Evolutionary conservation across 2,113 vertebrate genomes (phyloP).

Genomic region (Aptenodytes patagonicus): DNA sequence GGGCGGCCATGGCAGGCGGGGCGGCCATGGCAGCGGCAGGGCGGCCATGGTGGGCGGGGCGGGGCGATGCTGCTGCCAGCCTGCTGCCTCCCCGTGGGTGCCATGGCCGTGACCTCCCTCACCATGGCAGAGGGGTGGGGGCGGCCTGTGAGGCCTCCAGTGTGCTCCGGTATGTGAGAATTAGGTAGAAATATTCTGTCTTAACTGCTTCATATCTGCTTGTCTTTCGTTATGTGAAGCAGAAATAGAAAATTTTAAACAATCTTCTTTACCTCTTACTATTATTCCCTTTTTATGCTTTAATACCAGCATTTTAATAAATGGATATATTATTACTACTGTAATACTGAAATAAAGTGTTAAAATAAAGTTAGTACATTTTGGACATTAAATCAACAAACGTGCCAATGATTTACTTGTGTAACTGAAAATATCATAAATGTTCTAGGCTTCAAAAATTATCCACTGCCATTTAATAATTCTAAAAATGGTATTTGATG

Average conservation of each 20-base stretch:
- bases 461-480: background rate
- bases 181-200: background rate
- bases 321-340: background rate
- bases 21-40: background rate
- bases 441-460: background rate
- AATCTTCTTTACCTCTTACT: background rate
- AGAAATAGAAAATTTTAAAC: background rate
- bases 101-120: background rate
- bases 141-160: background rate
- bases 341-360: background rate
- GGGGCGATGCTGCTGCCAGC: rapidly evolving
- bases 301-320: background rate
- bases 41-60: background rate
- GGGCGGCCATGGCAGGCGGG: background rate
- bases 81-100: background rate
- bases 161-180: rapidly evolving
- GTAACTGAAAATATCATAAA: background rate
- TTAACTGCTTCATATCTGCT: background rate
- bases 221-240: background rate
- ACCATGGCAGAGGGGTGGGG: rapidly evolving
- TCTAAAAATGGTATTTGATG: background rate
- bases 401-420: background rate
- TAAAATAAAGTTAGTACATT: background rate
- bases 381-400: background rate
- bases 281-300: background rate